Evolutionary conservation across 2,888 invertebrate genomes (phyloP).

Genomic region (Orgyia antiqua): DNA sequence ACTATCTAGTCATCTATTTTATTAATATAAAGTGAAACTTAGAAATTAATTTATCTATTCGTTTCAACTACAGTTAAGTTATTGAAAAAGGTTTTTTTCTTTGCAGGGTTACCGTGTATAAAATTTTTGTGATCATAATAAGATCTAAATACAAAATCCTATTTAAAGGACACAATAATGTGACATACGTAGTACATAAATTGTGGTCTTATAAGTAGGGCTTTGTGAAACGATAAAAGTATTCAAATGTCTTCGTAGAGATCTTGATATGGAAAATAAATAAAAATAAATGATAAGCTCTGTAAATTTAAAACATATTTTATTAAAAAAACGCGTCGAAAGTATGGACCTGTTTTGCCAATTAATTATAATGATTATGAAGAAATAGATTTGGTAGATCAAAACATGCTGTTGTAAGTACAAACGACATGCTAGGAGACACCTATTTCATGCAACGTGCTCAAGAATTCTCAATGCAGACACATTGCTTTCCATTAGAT

Average conservation of each 20-base stretch:
- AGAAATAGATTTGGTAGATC: slow-evolving; percentile 18
- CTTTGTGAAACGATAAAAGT: slow-evolving; percentile 19
- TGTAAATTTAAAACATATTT: slow-evolving; percentile 17
- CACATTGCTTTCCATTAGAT: slow-evolving; percentile 53
- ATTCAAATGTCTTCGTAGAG: slow-evolving; percentile 8
- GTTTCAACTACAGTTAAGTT: slow-evolving; percentile 17
- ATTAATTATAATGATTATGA: slow-evolving; percentile 17
- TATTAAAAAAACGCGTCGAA: background rate
- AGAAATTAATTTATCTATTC: slow-evolving; percentile 13
- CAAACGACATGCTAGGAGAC: slow-evolving; percentile 5
- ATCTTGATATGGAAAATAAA: slow-evolving; percentile 11
- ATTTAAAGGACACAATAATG: slow-evolving; percentile 11
- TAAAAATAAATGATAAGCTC: slow-evolving; percentile 10
- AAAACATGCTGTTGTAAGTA: slow-evolving; percentile 24
- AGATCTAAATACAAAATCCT: slow-evolving; percentile 19
- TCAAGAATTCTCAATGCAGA: slow-evolving; percentile 28
- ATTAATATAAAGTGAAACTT: slow-evolving; percentile 15
- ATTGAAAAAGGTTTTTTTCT: slow-evolving; percentile 17
- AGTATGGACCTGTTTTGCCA: slow-evolving; percentile 14
- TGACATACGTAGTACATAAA: background rate
- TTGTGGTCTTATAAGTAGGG: slow-evolving; percentile 14
- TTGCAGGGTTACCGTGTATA: slow-evolving; percentile 16
- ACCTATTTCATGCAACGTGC: slow-evolving; percentile 54
- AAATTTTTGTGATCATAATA: slow-evolving; percentile 16
- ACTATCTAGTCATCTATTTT: slow-evolving; percentile 16